phyloP scores from a whole-genome alignment of 2,797 vertebrate species.

The Eidolon dupreanum region DNA sequence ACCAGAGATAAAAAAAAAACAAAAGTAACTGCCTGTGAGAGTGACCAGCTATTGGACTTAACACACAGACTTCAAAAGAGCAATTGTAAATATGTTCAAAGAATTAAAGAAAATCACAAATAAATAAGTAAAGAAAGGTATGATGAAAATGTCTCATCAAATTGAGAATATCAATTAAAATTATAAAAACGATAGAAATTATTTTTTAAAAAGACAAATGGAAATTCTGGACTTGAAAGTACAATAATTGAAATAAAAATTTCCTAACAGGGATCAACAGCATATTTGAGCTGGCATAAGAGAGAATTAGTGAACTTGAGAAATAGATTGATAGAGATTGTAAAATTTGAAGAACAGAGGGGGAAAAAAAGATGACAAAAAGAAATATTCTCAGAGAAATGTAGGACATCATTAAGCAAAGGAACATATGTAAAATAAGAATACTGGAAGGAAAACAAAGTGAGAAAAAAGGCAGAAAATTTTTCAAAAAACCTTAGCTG shows the following conservation, averaged over 20 bases:
- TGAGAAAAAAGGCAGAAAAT: not conserved
- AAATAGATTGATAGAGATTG: not conserved
- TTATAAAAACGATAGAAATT: not conserved
- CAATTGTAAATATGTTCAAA: conserved; percentile 7
- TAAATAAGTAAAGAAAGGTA: not conserved
- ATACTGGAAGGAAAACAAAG: not conserved
- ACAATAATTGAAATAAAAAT: not conserved
- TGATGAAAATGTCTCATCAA: not conserved
- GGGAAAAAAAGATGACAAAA: not conserved
- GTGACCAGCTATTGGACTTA: not conserved
- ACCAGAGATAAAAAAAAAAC: no score
- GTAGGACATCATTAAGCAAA: not conserved
- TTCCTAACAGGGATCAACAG: not conserved
- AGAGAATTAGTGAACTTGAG: not conserved
- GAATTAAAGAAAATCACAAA: not conserved
- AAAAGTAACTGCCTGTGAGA: not conserved
- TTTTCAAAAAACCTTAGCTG: not conserved
- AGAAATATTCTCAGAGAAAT: not conserved
- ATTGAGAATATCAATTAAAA: not conserved
- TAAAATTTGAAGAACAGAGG: not conserved
- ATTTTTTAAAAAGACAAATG: not conserved
- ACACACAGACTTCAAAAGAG: not conserved
- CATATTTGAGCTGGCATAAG: not conserved
- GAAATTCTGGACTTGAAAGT: not conserved
- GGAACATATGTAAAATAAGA: not conserved